Base-by-base conservation (phyloP, 2,888 invertebrate genomes). In the Drosophila borborema region DNA sequence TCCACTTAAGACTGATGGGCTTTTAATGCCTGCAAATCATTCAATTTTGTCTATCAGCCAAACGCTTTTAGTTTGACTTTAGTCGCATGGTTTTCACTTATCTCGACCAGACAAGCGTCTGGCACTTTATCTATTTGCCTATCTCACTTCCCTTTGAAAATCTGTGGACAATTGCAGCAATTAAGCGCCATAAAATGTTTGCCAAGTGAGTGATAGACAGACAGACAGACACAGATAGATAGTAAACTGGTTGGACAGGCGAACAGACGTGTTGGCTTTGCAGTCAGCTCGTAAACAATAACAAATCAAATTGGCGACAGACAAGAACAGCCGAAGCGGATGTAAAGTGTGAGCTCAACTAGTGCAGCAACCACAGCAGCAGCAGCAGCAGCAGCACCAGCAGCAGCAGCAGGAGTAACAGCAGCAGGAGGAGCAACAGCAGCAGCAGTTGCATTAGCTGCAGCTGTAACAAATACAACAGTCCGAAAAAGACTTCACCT, bases 241-340 rank as follows among this genome's bases (percentile, higher is more conserved):
- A 7, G 16, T 14, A 2, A 38, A 14, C 38, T 12, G 38, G 38
- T 38, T 12, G 38, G 14, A 28, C 16, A 16, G 48, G 2, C 16
- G 48, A 55, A n/a, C 41, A 66, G 34, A 10, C 68, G 18, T 14
- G 54, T 20, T 54, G 72, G 14, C 49, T 74, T 62, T 58, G 34
- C 51, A 66, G 64, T 46, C 72, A 63, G 38, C 64, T 55, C 53
- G 78, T 67, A 80, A 74, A 77, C 81, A 80, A 81, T 77, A 77
- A 77, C 81, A 77, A 80, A 77, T 81, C 78, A 81, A 81, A 77
- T 63, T 74, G 74, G 63, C 77, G 74, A 67, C 77, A 81, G 78
- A 69, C 77, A 71, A 71, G 56, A 71, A 80, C 43, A 41, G 63
- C 40, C 54, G 61, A 63, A 65, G 38, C 74, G 78, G 81, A 81